These are phyloP conservation scores for Python bivittatus DNA, from an alignment of 2,113 vertebrate genomes.

Conservation along the genomic window DNA sequence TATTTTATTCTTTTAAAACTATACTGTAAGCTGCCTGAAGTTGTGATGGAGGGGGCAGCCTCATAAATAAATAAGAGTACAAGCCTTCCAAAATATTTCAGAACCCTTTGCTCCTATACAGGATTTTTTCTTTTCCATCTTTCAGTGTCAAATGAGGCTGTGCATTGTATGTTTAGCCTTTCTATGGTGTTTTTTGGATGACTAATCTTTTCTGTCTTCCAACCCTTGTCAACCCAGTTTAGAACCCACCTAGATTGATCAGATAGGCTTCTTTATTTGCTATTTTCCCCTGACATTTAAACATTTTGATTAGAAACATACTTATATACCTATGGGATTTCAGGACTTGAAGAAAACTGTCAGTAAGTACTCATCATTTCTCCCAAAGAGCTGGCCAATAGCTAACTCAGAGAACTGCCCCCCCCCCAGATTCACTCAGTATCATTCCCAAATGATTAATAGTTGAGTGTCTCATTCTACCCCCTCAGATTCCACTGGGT, in stretches of 20 bases:
- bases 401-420: not conserved
- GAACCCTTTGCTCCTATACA: not conserved
- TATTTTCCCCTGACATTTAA: not conserved
- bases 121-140: not conserved
- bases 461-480: not conserved
- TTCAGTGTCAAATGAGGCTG: not conserved
- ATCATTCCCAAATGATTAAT: not conserved
- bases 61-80: not conserved
- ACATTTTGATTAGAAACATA: not conserved
- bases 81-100: not conserved
- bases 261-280: not conserved
- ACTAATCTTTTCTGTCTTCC: not conserved
- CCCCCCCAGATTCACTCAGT: not conserved
- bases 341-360: not conserved
- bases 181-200: not conserved
- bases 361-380: not conserved
- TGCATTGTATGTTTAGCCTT: not conserved
- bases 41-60: not conserved
- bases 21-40: not conserved
- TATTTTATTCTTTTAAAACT: not conserved
- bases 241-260: not conserved
- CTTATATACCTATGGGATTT: not conserved
- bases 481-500: not conserved
- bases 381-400: not conserved
- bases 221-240: not conserved